Evolutionary conservation across 1,140 invertebrate genomes (phyloP), one percentile per base, ranked within the genome.

Genomic region (Sitobion miscanthi): DNA sequence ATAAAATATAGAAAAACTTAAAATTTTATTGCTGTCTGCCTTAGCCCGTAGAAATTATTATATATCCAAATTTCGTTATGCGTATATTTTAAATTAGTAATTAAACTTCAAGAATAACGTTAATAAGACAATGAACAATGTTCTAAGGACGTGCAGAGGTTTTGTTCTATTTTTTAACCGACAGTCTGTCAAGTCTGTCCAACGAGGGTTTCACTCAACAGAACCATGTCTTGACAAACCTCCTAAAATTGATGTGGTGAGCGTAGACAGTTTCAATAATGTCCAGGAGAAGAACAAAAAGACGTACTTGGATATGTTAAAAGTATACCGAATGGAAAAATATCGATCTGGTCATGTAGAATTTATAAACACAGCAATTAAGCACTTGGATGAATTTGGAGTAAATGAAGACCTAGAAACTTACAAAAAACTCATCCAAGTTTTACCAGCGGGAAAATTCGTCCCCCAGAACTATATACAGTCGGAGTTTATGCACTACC

Each of bases 361-460:
- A 94, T 99, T 99, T 95, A 98, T 99, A 94, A 97, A 98, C 95
- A 96, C 97, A 4, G 98, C 99, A 1, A 95, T 99, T 49, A 97
- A 97, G 86, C 96, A 97, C 94, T 98, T 99, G 97, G 96, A 99
- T 94, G 97, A 98, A 87, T 99, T 98, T 96, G 97, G 97, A 0
- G 97, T 99, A 0, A 96, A 99, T 86, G 97, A 97, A 95, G 99
- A 99, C 96, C 94, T 99, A 25, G 97, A 98, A 94, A 96, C 97
- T 0, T 99, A 99, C 95, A 99, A 99, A 95, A 96, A 96, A 69
- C 94, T 99, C 47, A 95, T 99, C 38, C 97, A 99, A 95, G 96
- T 99, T 30, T 97, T 99, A 95, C 99, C 99, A 0, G 98, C 99
- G 95, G 98, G 97, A 85, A 97, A 97, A 95, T 97, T 98, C 95